Evolutionary conservation across 2,797 vertebrate species (phyloP).

Genomic region (Holocentrus rufus): DNA sequence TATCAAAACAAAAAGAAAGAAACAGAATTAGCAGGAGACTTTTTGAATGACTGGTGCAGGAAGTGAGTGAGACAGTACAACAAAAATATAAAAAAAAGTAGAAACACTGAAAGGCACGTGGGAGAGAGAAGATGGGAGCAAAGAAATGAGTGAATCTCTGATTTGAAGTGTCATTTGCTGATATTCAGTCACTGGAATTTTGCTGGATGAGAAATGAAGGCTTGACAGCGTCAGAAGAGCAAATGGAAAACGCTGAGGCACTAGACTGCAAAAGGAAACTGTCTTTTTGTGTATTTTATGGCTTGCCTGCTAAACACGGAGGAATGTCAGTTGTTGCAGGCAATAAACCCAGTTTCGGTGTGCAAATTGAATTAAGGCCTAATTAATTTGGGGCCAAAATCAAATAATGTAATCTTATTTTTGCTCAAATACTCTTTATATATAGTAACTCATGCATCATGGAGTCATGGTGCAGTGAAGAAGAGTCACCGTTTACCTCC

Average conservation of each 20-base stretch:
- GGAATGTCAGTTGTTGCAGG: background rate
- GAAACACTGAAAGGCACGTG: background rate
- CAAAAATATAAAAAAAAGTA: background rate
- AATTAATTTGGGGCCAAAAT: too few relatives aligned
- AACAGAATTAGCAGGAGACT: background rate
- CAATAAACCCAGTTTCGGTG: too few relatives aligned
- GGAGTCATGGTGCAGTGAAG: too few relatives aligned
- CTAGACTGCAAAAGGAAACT: background rate
- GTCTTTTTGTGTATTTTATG: background rate
- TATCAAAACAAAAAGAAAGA: constrained; percentile 8
- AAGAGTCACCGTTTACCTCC: too few relatives aligned
- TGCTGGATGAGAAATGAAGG: constrained; percentile 20
- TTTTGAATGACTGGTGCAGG: constrained; percentile 20
- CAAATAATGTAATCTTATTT: too few relatives aligned
- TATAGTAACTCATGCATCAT: too few relatives aligned
- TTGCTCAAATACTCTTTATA: too few relatives aligned
- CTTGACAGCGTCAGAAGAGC: constrained; percentile 12
- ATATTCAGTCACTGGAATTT: constrained; percentile 15
- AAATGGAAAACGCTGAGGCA: constrained; percentile 16
- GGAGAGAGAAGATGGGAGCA: background rate
- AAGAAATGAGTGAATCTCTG: background rate
- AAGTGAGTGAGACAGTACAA: constrained; percentile 4
- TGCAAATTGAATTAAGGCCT: too few relatives aligned
- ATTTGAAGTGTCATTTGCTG: constrained; percentile 1
- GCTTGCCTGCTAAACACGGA: background rate